Base-by-base conservation (phyloP, 2,113 vertebrate genomes). In the Neopipo cinnamomea region DNA sequence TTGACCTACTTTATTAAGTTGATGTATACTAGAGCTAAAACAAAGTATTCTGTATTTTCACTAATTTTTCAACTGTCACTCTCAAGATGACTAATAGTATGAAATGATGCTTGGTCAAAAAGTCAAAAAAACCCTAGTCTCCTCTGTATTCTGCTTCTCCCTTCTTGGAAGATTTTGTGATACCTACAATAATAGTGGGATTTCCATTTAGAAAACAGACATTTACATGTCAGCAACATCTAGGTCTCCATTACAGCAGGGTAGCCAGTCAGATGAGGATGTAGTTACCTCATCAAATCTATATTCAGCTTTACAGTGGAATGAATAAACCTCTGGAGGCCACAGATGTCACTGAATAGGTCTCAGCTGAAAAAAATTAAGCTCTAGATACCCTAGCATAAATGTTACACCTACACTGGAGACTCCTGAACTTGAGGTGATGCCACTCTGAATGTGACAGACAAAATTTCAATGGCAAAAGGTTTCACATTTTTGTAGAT, bases 1-100 rank as follows among this genome's bases (percentile, higher is more conserved):
- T 53, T 89, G 76, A 30, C 67, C 72, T 86, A 67, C 78, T 93
- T 95, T 73, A 90, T 78, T 71, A 37, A 7, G 55, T n/a, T 46
- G 20, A 93, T 72, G 37, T 9, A 76, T 68, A 44, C 37, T 61
- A 62, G 5, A 0, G 1, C 33, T 79, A 53, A 88, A 93, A 49
- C 16, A 55, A 91, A 89, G 72, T 59, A 75, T 83, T 77, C 55
- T 80, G 35, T 47, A 24, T 37, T 67, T 77, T 49, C 11, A 17
- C 53, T 84, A 71, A 77, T 81, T 80, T 89, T 88, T 65, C 49
- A 42, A 4, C 21, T 84, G 59, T 78, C 39, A 82, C 52, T 88
- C 7, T 72, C 33, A 33, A 39, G 42, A 58, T 81, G 89, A 82
- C 47, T 91, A 94, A 53, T 53, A 75, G 62, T 37, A 46, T 27